Percentiles rank a stretch among this genome's conserved stretches.
phyloP scores from a whole-genome alignment of 2,888 invertebrate genomes.

The Norana najaformis region DNA sequence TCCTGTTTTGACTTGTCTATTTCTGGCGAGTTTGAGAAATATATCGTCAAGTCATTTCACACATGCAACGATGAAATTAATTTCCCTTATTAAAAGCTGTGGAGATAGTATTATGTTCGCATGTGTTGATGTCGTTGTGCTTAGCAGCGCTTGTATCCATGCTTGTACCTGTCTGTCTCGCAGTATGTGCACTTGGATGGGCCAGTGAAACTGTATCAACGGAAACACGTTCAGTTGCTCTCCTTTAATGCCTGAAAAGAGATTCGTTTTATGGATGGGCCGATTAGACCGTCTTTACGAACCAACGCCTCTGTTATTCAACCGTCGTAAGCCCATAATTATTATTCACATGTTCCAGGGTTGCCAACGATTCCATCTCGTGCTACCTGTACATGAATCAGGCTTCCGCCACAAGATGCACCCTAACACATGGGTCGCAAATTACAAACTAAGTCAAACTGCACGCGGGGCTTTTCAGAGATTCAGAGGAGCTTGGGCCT shows the following conservation, averaged over 20 bases:
- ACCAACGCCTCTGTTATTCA: background rate
- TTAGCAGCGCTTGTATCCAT: no score
- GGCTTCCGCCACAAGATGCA: no score
- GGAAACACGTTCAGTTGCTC: background rate
- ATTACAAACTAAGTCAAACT: background rate
- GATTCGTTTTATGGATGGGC: background rate
- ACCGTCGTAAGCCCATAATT: background rate
- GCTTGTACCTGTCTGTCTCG: no score
- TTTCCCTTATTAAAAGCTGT: no score
- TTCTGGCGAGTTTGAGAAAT: no score
- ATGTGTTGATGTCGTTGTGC: background rate
- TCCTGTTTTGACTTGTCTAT: no score
- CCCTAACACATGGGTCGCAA: background rate
- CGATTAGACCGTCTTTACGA: background rate
- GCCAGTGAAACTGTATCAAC: background rate
- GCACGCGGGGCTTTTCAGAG: no score
- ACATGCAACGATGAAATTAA: no score
- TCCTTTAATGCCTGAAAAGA: background rate
- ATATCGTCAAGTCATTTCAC: no score
- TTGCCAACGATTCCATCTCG: background rate
- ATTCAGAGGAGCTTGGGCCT: no score
- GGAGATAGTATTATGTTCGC: no score
- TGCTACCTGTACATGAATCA: background rate
- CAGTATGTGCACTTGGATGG: background rate
- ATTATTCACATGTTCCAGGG: background rate